These are phyloP conservation scores for Larimichthys crocea DNA, from an alignment of 2,113 vertebrate species.

Conservation along the genomic window DNA sequence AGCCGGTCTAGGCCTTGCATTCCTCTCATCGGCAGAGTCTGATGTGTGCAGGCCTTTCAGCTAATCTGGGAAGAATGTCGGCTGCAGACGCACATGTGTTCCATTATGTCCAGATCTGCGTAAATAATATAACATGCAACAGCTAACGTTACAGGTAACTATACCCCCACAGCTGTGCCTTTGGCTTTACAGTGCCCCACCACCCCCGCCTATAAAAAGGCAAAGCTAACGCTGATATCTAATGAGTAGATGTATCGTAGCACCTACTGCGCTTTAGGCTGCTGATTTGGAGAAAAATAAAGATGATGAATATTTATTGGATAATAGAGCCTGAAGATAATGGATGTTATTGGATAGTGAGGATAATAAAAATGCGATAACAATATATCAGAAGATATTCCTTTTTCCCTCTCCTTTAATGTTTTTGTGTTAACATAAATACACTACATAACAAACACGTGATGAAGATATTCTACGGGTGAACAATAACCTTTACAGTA, in stretches of 20 bases:
- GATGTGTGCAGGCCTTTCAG: constrained; percentile 72
- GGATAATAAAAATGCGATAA: not conserved
- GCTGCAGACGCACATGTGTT: constrained; percentile 81
- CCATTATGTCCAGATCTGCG: constrained; percentile 80
- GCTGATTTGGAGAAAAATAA: constrained; percentile 29
- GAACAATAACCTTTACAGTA: not conserved
- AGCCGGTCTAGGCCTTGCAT: constrained; percentile 73
- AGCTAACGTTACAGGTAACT: constrained; percentile 83
- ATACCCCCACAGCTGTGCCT: constrained; percentile 78
- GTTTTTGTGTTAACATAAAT: not conserved
- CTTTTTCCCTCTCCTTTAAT: not conserved
- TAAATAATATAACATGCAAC: constrained; percentile 81
- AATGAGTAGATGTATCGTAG: constrained; percentile 58
- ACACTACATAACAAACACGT: not conserved
- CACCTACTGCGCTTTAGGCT: constrained; percentile 13
- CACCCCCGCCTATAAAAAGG: constrained; percentile 65
- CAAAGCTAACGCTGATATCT: constrained; percentile 52
- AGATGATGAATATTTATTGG: constrained; percentile 32
- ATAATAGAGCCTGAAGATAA: not conserved
- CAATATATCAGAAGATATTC: not conserved
- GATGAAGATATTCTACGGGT: not conserved
- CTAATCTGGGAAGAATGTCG: constrained; percentile 82
- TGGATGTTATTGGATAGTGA: constrained; percentile 4
- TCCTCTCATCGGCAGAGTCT: constrained; percentile 73
- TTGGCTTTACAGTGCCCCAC: constrained; percentile 69